phyloP scores from a whole-genome alignment of 1,140 invertebrate genomes.

The Lordiphosa clarofinis region DNA sequence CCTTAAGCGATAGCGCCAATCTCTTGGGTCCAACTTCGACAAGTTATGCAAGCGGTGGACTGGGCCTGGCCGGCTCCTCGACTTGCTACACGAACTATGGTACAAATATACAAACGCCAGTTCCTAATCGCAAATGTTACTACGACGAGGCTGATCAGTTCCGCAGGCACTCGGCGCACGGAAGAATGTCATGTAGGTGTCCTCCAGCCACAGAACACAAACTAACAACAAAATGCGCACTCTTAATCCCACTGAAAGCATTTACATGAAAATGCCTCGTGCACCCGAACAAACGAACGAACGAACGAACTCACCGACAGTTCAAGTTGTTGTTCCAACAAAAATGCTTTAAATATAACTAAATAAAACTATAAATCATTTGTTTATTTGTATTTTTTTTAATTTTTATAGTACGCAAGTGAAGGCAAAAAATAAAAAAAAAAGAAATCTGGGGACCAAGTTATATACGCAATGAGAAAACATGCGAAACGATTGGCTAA shows the following conservation, averaged over 20 bases:
- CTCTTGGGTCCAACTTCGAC: conserved; percentile 75
- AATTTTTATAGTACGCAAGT: conserved; percentile 67
- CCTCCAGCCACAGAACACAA: conserved; percentile 3
- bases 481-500: conserved; percentile 65
- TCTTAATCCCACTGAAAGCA: conserved; percentile 46
- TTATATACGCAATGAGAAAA: conserved; percentile 23
- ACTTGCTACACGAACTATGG: conserved; percentile 79
- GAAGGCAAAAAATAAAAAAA: conserved; percentile 26
- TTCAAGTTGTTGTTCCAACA: conserved; percentile 23
- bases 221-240: conserved; percentile 5
- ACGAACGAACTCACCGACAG: conserved; percentile 52
- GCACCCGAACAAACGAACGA: conserved; percentile 16
- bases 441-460: conserved; percentile 49
- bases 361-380: conserved; percentile 33
- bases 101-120: conserved; percentile 77
- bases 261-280: conserved; percentile 65
- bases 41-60: conserved; percentile 35
- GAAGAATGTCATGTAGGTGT: conserved; percentile 78
- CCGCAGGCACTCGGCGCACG: conserved; percentile 78
- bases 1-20: conserved; percentile 79
- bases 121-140: conserved; percentile 77
- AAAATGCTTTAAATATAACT: conserved; percentile 22
- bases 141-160: conserved; percentile 74
- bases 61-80: conserved; percentile 37
- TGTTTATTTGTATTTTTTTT: conserved; percentile 46